Evolutionary conservation across 2,888 invertebrate genomes (phyloP), one percentile per base, ranked within the genome.

Genomic region (Meganola albula): DNA sequence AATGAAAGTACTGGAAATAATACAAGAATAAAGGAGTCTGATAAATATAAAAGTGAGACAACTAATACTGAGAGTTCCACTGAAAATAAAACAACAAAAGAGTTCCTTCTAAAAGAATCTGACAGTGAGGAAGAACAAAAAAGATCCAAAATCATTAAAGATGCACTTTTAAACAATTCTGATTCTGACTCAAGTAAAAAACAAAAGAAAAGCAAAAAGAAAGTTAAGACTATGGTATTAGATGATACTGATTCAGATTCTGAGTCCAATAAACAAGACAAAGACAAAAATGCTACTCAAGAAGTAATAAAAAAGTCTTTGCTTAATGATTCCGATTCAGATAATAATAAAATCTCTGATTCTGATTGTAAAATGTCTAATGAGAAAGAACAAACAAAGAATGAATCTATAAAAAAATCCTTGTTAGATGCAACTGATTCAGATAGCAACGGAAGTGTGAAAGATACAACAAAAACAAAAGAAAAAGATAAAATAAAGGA

Each of bases 351-450:
- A 12, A 33, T 16, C 23, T 7, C 16, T 5, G 6, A 16, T 16
- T 6, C 16, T 5, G 6, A 16, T 16, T 16, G 4, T 5, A 16
- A 16, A 16, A 16, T n/a, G 8, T 20, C 4, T n/a, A 7, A 20
- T 7, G 7, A 20, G 8, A 20, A 20, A 20, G 8, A 20, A 7
- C n/a, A 20, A 7, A 7, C 8, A 20, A 20, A 20, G n/a, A 7
- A 7, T 20, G 20, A 20, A 5, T 7, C 3, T n/a, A 20, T 20
- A 20, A 20, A 46, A 48, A 37, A 44, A 10, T 40, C 40, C n/a
- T 43, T 62, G 3, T 40, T 58, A 0, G 42, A 20, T 20, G 20
- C 7, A n/a, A n/a, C 20, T 12, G 64, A 60, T 12, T 53, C 61
- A 13, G 61, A 61, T 31, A 35, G 44, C 14, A 24, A 13, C 38